Base-by-base conservation (phyloP, 35 echinoderm and acorn worm species). In the Apostichopus californicus region DNA sequence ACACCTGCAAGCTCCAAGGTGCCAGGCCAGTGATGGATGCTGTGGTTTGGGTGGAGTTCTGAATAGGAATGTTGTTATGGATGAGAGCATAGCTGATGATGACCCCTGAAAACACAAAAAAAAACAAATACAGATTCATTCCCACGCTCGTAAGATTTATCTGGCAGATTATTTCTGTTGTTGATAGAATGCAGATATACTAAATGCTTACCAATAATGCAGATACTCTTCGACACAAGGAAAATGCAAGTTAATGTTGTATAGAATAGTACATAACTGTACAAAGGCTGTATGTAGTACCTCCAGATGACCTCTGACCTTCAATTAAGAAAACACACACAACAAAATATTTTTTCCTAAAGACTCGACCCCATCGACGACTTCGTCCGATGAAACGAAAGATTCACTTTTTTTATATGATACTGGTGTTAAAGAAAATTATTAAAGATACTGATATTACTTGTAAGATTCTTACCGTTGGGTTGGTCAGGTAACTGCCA, bases 1-100 rank as follows among this genome's bases (percentile, higher is more conserved):
- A 99, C 60, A 92, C 78, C 73, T 99, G 97, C 0, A 96, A 92
- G 90, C 97, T 99, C 93, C 93, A 96, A 0, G 97, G 97, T 7
- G 92, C 59, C 0, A 99, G 95, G 78, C 86, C 86, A 53, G 88
- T 91, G 60, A 93, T 72, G 4, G 92, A 73, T 60, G 79, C 80
- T 8, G 91, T 77, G 61, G 86, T 96, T 56, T 54, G 70, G 58
- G 93, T 91, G 23, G 87, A 87, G 79, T 94, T 90, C n/a, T 92
- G 95, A 25, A 96, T 83, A 23, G 90, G 84, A 60, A 96, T 92
- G 79, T 94, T 94, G 90, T 99, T 93, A 58, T 96, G 97, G 68
- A 94, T 91, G 25, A 99, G 78, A 11, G 91, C 91, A 87, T 96
- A 99, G 63, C 97, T 94, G 70, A 93, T 92, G 34, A 99, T 96